These are phyloP conservation scores for Megaptera novaeangliae DNA, from an alignment of 2,113 vertebrate species.

Conservation along the genomic window DNA sequence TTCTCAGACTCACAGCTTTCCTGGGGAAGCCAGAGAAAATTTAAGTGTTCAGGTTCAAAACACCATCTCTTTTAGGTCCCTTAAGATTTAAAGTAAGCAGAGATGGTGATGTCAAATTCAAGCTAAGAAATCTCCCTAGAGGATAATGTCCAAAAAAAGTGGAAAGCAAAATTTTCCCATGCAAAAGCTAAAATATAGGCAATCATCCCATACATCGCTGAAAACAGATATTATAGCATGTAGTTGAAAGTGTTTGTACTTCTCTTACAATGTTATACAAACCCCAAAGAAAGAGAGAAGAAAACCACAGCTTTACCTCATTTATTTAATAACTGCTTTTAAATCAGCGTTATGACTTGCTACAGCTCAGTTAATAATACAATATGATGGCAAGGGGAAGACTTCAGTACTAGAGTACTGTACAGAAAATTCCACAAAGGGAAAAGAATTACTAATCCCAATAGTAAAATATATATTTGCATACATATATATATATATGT, in stretches of 20 bases:
- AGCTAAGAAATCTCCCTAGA: neutral
- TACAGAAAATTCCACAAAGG: slow-evolving; percentile 6
- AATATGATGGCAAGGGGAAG: neutral
- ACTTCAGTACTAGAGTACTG: neutral
- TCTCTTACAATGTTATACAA: slow-evolving; percentile 10
- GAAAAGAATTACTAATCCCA: neutral
- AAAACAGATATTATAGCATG: neutral
- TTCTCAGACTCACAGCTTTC: neutral
- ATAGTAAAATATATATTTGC: neutral
- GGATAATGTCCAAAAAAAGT: neutral
- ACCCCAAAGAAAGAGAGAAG: neutral
- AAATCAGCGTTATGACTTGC: neutral
- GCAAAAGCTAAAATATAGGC: neutral
- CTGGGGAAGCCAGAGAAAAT: neutral
- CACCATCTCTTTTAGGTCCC: neutral
- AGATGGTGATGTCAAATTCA: neutral
- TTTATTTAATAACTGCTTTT: slow-evolving; percentile 38
- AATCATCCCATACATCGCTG: neutral
- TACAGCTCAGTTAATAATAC: neutral
- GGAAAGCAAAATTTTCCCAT: neutral
- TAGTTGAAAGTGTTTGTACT: neutral
- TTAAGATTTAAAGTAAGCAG: neutral
- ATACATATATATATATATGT: neutral
- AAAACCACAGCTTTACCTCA: slow-evolving; percentile 21
- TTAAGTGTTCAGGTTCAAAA: neutral